Evolutionary conservation across 2,113 vertebrate species (phyloP), one percentile per base, ranked within the genome.

Genomic region (Atlantisia rogersi): DNA sequence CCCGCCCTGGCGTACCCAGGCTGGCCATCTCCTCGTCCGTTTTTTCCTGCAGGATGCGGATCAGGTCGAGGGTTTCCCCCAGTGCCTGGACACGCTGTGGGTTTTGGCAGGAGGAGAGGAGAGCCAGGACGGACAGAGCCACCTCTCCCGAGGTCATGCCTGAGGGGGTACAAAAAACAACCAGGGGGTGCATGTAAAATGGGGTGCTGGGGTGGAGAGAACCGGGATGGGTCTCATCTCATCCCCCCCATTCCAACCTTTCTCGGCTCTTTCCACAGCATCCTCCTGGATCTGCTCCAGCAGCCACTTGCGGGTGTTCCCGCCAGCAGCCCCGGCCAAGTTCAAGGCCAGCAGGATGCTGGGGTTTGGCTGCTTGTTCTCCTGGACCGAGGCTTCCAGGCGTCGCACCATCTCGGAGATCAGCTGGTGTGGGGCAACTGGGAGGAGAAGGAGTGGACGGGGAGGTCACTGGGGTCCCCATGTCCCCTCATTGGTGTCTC

Each of bases 281-380:
- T 82, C 40, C 25, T 97, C 55, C 40, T 69, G 46, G 35, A 98
- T 90, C 63, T 86, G 5, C 2, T 62, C 11, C 5, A 97, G 94
- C 78, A 98, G 90, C 53, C 58, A 25, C 50, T 91, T 71, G 73
- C 50, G 69, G 26, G 40, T 4, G 2, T 21, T 12, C 5, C 8
- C 1, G 2, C 3, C 19, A 2, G 7, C 40, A 71, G 63, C 58
- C 11, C 94, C 86, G 0, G 70, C 98, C 95, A 98, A 76, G 65
- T 96, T 98, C 95, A 98, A 75, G 82, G 98, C 98, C 55, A 98
- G 94, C 77, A 98, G 93, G 71, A 98, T 1, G 4, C 97, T 98
- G 93, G 98, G 98, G 46, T 98, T 97, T 0, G 97, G 90, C 0
- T 3, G 5, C 29, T 17, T 12, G 0, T 88, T 58, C 11, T 0